phyloP scores from a whole-genome alignment of 2,888 invertebrate species.

The Trypoxylon attenuatum region DNA sequence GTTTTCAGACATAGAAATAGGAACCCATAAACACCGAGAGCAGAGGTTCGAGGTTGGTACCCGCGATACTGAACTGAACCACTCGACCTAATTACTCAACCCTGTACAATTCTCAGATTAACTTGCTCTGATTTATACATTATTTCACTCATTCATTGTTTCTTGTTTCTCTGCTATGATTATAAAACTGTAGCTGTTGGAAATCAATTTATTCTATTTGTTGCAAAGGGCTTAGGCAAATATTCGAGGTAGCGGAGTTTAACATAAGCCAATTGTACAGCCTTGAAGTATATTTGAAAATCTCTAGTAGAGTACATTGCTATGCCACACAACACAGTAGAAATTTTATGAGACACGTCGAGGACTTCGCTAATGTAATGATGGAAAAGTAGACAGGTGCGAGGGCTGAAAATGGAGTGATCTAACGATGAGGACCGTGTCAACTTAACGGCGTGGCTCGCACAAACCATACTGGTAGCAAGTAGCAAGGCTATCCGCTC shows the following conservation, averaged over 20 bases:
- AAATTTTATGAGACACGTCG: neutral
- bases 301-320: too few relatives aligned
- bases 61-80: conserved; percentile 29
- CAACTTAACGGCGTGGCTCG: neutral
- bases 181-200: too few relatives aligned
- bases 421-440: neutral
- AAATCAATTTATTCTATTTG: too few relatives aligned
- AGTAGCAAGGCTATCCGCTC: conserved; percentile 9
- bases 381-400: neutral
- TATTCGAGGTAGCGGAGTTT: too few relatives aligned
- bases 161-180: neutral
- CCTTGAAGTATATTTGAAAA: too few relatives aligned
- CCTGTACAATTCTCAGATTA: conserved; percentile 25
- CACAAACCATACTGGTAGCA: conserved; percentile 9
- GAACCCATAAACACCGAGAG: conserved; percentile 41
- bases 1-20: conserved; percentile 52
- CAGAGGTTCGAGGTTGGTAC: conserved; percentile 19
- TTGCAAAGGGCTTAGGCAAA: too few relatives aligned
- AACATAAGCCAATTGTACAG: too few relatives aligned
- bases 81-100: conserved; percentile 53
- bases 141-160: neutral
- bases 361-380: neutral
- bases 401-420: neutral
- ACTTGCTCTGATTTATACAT: conserved; percentile 9
- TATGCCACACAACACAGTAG: too few relatives aligned